These are phyloP conservation scores for Xanthostigma xanthostigma DNA, from an alignment of 2,888 invertebrate genomes.

Conservation along the genomic window DNA sequence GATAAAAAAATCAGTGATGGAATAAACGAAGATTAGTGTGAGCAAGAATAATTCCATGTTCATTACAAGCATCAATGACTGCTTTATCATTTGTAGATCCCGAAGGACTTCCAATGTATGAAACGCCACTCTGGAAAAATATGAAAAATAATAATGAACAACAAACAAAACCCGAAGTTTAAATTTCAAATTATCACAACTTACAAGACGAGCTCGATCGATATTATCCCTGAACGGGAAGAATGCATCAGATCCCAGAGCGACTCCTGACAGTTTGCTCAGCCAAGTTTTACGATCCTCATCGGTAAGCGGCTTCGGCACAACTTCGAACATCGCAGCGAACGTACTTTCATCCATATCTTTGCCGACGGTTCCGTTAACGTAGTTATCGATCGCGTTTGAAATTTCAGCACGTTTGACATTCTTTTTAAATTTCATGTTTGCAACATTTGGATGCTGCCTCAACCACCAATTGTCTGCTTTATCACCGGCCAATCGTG, in stretches of 20 bases:
- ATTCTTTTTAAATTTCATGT: constrained; percentile 71
- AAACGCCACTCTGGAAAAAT: constrained; percentile 71
- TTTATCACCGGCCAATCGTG: constrained; percentile 91
- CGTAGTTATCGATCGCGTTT: constrained; percentile 91
- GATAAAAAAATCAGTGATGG: constrained; percentile 57
- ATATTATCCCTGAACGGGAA: constrained; percentile 98
- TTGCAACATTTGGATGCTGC: constrained; percentile 72
- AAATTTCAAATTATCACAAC: constrained; percentile 10
- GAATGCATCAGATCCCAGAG: constrained; percentile 92
- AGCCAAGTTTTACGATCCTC: constrained; percentile 55
- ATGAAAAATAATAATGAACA: constrained; percentile 6
- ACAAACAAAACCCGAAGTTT: background rate
- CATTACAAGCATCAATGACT: constrained; percentile 82
- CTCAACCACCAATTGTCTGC: constrained; percentile 97
- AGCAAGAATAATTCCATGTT: constrained; percentile 71
- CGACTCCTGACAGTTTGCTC: constrained; percentile 54
- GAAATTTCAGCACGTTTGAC: constrained; percentile 84
- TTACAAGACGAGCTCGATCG: constrained; percentile 77
- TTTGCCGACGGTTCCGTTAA: constrained; percentile 77
- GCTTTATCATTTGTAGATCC: constrained; percentile 88
- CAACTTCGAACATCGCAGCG: constrained; percentile 55
- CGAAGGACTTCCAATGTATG: constrained; percentile 82
- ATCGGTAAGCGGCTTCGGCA: constrained; percentile 56
- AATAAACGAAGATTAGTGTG: constrained; percentile 86
- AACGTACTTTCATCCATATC: constrained; percentile 69